Base-by-base conservation (phyloP, 2,113 vertebrate species). In the Psophia crepitans region DNA sequence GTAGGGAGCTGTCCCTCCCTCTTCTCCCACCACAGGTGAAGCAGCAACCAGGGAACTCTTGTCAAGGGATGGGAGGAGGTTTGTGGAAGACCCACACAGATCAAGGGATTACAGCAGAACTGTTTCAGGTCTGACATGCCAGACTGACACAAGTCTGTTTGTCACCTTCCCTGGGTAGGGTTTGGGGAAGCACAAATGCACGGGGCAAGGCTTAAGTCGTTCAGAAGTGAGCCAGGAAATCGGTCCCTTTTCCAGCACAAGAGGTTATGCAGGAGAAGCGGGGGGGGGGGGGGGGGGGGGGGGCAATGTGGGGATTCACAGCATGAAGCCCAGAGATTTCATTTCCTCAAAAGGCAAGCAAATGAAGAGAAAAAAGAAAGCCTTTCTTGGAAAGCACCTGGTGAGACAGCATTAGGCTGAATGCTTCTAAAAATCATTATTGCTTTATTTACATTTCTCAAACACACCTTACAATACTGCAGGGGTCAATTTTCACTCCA, bases 11-110 rank as follows among this genome's bases (percentile, higher is more conserved):
- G 14, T 10, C 32, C n/a, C 27, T 81, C 27, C 17, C 11, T n/a
- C 32, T 51, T 48, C 15, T 56, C 35, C 41, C 24, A 20, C 6
- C 22, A 58, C 20, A 44, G 21, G 18, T 0, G 1, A 61, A 35
- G 24, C 39, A 20, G 27, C 1, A 6, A 30, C 14, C 49, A 57
- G 33, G 37, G 37, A 58, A 61, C 33, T 64, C 11, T 5, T 43
- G 19, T 64, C 26, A 46, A 64, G 17, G 8, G 9, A 28, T 14
- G 21, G 24, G 20, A 61, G 12, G 14, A 64, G 12, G 20, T n/a
- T 24, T 41, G 10, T 65, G 37, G 39, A 60, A 81, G 60, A 71
- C 12, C 8, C 17, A 11, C 2, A 1, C 0, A 0, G 30, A 48
- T 11, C 43, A 23, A 58, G 23, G 14, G 22, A n/a, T 37, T 37